Percentiles rank a stretch among this genome's conserved stretches.
These are phyloP conservation scores for Apamea epomidion DNA, from an alignment of 2,888 invertebrate genomes.

Conservation along the genomic window DNA sequence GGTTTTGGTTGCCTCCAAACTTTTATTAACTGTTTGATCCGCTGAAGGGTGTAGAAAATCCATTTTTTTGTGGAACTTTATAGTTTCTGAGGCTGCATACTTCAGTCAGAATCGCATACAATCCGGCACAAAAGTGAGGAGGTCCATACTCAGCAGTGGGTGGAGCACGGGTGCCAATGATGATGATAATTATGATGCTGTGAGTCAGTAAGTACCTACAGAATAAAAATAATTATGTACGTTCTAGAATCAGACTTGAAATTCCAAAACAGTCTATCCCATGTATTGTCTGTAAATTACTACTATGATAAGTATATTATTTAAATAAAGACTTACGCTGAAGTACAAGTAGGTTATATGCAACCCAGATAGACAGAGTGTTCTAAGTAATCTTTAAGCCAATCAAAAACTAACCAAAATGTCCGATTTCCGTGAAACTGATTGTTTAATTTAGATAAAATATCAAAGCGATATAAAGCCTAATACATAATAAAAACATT, in stretches of 20 bases:
- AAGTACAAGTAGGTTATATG: not conserved
- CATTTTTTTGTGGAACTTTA: too few species aligned
- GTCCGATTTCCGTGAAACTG: not conserved
- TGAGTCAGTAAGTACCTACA: too few species aligned
- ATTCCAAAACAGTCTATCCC: not conserved
- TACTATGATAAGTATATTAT: not conserved
- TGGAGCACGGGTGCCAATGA: too few species aligned
- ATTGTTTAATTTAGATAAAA: constrained; percentile 35
- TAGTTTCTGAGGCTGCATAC: too few species aligned
- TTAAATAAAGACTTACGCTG: not conserved
- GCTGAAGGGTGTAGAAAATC: too few species aligned
- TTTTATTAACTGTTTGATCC: too few species aligned
- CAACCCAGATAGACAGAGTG: not conserved
- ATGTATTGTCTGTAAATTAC: not conserved
- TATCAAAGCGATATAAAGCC: not conserved
- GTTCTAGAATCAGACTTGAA: not conserved
- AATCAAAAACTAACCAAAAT: constrained; percentile 12
- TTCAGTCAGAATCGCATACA: too few species aligned
- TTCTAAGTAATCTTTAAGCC: constrained; percentile 13
- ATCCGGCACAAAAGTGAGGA: too few species aligned
- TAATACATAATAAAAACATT: not conserved
- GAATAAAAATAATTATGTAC: not conserved
- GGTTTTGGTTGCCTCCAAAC: too few species aligned
- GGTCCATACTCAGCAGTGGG: too few species aligned
- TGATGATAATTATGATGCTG: too few species aligned